Evolutionary conservation across 2,888 invertebrate species (phyloP), one percentile per base, ranked within the genome.

Genomic region (Agrochola lychnidis): DNA sequence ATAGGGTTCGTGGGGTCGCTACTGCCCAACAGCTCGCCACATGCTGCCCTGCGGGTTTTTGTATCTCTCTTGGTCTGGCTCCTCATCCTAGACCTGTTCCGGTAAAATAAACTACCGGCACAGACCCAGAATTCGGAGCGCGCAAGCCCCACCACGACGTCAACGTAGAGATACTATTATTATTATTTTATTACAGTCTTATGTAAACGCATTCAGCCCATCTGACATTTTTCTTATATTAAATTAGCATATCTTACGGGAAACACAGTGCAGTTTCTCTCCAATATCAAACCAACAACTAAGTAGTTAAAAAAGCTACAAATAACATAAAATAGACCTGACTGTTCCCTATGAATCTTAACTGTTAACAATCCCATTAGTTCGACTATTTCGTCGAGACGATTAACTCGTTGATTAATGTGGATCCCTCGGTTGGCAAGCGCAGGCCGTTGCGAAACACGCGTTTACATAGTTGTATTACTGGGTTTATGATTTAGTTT

Each of bases 301-400:
- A 69, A 75, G 48, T 62, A 42, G 70, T 67, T 62, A 4, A 71
- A 36, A 61, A 71, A 69, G 45, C 57, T 42, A 68, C 63, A 68
- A 56, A 66, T 62, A 74, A 73, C 67, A 72, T 48, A 48, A 51
- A 63, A 63, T 63, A 73, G 51, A 40, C 51, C 30, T 66, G 63
- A 53, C n/a, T 57, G 51, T 63, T 61, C 25, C n/a, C 51, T 62
- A 83, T 77, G 68, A 69, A 83, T 84, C 53, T 79, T 64, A 73
- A 84, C 90, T 70, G 77, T 84, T 83, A 84, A 84, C 81, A 73
- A 76, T 71, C 73, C 79, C 81, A 82, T 89, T 83, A 77, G 80
- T 85, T 78, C 71, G 48, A 61, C 73, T 76, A 72, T 85, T 84
- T 82, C 81, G 79, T 76, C 86, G 70, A 69, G 59, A 72, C 75